A percentile compares a stretch with the other conserved stretches of the same genome.
Evolutionary conservation across 2,113 vertebrate genomes (phyloP).

Genomic region (Poeciliopsis retropinna): DNA sequence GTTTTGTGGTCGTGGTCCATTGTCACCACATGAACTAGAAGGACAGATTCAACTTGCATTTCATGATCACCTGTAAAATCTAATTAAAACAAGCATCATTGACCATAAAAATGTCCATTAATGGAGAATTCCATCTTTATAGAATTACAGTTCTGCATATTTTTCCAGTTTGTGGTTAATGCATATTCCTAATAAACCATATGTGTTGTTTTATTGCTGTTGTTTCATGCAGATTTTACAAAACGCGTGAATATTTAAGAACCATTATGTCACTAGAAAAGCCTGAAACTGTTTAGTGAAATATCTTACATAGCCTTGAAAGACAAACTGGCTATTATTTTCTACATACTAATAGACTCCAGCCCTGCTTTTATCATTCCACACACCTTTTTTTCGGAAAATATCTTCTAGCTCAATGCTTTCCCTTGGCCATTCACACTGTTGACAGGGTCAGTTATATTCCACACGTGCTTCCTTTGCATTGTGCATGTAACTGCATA

Average conservation of each 20-base stretch:
- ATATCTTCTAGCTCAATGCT: background rate
- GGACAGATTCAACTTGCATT: background rate
- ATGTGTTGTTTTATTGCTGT: background rate
- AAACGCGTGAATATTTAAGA: background rate
- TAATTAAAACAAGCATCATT: background rate
- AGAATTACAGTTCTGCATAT: background rate
- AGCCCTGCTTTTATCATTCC: background rate
- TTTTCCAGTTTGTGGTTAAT: background rate
- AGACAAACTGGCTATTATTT: background rate
- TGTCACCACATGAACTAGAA: background rate
- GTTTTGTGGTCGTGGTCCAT: background rate
- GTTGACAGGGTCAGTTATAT: background rate
- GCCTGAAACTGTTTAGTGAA: background rate
- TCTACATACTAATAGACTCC: background rate
- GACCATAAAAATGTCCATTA: too few relatives aligned
- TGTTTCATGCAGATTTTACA: background rate
- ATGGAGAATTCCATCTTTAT: background rate
- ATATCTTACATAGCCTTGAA: background rate
- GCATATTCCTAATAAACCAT: too few relatives aligned
- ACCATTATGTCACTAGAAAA: background rate
- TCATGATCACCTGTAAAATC: background rate
- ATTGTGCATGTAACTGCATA: constrained; percentile 4
- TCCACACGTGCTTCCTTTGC: constrained; percentile 12
- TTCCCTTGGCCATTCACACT: constrained; percentile 28
- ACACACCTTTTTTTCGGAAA: background rate